Base-by-base conservation (phyloP, 2,113 vertebrate species). In the Puntigrus tetrazona region DNA sequence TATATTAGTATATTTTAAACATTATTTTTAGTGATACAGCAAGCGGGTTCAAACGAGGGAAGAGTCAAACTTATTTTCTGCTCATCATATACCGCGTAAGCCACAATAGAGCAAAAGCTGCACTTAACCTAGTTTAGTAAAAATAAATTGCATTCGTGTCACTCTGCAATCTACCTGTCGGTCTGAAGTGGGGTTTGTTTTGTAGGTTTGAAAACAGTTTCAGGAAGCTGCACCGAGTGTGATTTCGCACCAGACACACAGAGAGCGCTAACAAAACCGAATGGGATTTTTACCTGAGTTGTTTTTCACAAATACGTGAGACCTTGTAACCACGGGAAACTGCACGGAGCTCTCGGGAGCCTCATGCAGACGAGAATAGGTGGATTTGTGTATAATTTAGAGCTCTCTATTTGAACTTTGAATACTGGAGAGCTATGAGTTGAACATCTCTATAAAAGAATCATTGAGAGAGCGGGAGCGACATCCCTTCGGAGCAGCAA, bases 141-240 rank as follows among this genome's bases (percentile, higher is more conserved):
- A 47, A 50, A 41, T 27, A 13, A 4, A 25, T 78, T 2, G 0
- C 36, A 43, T 27, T 14, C 38, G 13, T 9, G 14, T 41, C 22
- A 1, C 22, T 41, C 34, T 72, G 69, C 38, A 25, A 43, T 41
- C 65, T 27, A 25, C 34, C 36, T 41, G 55, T 43, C 38, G 29
- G 38, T n/a, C 36, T 78, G 77, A 10, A 27, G n/a, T 20, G 3
- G 13, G 47, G 22, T 57, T 36, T 77, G 29, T 57, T 77, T 77
- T 77, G 75, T 57, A 4, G 29, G 27, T 78, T 78, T 78, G 18
- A 77, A 77, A 77, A 77, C 57, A 78, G 34, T 27, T 78, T 61
- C 3, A 43, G 76, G 34, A 73, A 65, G 41, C 78, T 43, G 25
- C 8, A 45, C 27, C 31, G 27, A 31, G 78, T 65, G 59, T 47